These are phyloP conservation scores for Uria lomvia DNA, from an alignment of 2,113 vertebrate species.

Conservation along the genomic window DNA sequence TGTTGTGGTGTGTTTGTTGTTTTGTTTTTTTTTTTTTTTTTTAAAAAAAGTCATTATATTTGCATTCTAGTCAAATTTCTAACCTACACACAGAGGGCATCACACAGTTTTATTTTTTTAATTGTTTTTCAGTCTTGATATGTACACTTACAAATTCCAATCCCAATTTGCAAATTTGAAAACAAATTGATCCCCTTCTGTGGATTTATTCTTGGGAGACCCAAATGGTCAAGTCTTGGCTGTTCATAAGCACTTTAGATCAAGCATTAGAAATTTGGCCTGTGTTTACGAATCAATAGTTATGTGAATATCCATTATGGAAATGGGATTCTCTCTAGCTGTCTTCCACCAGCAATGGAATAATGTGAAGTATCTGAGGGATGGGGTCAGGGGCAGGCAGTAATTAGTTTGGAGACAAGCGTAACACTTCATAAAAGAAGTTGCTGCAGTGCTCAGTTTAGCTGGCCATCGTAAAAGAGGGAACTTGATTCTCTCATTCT, in stretches of 20 bases:
- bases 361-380: not conserved
- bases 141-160: not conserved
- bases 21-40: not conserved
- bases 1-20: not conserved
- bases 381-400: not conserved
- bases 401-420: not conserved
- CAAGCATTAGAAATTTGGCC: not conserved
- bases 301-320: not conserved
- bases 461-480: not conserved
- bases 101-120: not conserved
- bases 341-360: not conserved
- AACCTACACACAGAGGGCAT: not conserved
- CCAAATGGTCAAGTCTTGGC: not conserved
- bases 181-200: not conserved
- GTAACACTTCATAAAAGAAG: not conserved
- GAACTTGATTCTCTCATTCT: not conserved
- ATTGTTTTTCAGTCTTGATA: not conserved
- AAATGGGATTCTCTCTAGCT: not conserved
- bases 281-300: not conserved
- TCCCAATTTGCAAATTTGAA: not conserved
- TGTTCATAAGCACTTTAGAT: not conserved
- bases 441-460: not conserved
- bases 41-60: not conserved
- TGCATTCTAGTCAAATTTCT: not conserved
- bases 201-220: not conserved